phyloP scores from a whole-genome alignment of 2,113 vertebrate genomes.

The Tragelaphus scriptus region DNA sequence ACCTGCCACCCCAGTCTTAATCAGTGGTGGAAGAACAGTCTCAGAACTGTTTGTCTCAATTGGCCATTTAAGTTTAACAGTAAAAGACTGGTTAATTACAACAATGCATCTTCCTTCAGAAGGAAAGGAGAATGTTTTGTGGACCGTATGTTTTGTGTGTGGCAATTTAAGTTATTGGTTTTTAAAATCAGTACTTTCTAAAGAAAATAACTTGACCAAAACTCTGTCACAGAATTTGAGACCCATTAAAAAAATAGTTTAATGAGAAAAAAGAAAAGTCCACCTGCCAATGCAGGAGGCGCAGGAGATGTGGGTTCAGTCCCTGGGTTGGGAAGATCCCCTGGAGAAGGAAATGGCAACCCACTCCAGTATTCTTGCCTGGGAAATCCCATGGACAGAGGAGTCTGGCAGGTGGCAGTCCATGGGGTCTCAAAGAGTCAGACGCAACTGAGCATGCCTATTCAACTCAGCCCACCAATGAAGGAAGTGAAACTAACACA shows the following conservation, averaged over 20 bases:
- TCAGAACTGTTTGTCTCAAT: background rate
- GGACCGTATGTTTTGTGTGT: background rate
- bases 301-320: background rate
- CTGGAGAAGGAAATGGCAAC: background rate
- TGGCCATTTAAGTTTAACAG: background rate
- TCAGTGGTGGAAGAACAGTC: background rate
- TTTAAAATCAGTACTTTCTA: background rate
- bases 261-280: background rate
- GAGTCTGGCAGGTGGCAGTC: background rate
- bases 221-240: background rate
- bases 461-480: background rate
- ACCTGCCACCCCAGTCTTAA: background rate
- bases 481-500: rapidly evolving
- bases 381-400: background rate
- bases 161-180: background rate
- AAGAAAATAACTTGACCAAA: background rate
- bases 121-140: background rate
- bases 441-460: background rate
- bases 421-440: background rate
- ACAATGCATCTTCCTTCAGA: background rate
- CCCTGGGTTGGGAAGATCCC: background rate
- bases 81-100: background rate
- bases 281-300: background rate
- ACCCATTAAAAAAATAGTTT: background rate
- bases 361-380: background rate